Conservation (phyloP, 2,888 invertebrate genomes). For the Drosophila kuntzei region DNA sequence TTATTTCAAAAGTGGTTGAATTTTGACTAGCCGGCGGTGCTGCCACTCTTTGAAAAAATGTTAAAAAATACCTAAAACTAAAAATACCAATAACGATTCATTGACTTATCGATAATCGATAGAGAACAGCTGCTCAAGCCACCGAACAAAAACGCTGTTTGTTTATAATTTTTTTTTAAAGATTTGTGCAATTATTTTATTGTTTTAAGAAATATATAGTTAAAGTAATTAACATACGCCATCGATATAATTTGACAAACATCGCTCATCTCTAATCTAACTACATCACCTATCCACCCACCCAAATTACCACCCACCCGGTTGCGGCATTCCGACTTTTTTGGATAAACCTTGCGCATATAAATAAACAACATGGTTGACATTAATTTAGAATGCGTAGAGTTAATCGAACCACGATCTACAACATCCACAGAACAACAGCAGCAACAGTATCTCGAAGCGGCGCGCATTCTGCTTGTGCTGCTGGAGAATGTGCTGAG, state of each 20-base stretch:
- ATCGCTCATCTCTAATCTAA: conserved; percentile 43
- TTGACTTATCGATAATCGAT: background rate
- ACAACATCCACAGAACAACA: conserved; percentile 44
- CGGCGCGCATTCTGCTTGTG: conserved; percentile 83
- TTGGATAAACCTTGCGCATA: conserved; percentile 19
- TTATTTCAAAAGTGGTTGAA: conserved; percentile 76
- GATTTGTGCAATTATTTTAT: conserved; percentile 24
- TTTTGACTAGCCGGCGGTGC: conserved; percentile 22
- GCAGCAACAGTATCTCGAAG: conserved; percentile 80
- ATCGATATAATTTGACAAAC: conserved; percentile 27
- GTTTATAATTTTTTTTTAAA: conserved; percentile 10
- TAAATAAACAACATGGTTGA: conserved; percentile 65
- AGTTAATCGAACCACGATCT: conserved; percentile 66
- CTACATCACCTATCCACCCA: conserved; percentile 11
- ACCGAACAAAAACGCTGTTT: conserved; percentile 9
- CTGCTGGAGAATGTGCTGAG: conserved; percentile 84
- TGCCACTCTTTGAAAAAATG: conserved; percentile 30
- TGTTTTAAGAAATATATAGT: conserved; percentile 4
- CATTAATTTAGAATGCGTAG: conserved; percentile 70
- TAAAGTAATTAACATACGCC: background rate
- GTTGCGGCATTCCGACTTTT: conserved; percentile 40
- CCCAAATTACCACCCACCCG: conserved; percentile 11
- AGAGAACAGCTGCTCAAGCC: conserved; percentile 38
- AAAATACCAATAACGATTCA: background rate
- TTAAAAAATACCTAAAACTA: background rate